phyloP scores from a whole-genome alignment of 2,113 vertebrate genomes.

The Eurypyga helias region DNA sequence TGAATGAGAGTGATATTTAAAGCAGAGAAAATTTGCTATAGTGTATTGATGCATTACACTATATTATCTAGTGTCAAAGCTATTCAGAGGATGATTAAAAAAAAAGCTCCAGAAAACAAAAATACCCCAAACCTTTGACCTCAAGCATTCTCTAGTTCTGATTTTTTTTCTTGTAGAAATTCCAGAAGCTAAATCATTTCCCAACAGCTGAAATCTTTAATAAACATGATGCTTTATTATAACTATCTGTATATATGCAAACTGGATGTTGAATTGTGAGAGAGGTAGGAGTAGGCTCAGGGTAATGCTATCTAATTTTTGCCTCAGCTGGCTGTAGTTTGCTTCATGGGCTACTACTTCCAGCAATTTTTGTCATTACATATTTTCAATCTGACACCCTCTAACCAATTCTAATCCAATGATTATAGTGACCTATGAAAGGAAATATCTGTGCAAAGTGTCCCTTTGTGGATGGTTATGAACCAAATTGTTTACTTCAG shows the following conservation, averaged over 20 bases:
- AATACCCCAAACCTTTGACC: slow-evolving; percentile 3
- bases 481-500: slow-evolving; percentile 45
- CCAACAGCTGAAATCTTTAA: neutral
- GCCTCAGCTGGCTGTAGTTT: neutral
- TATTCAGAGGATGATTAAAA: slow-evolving; percentile 1
- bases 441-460: slow-evolving; percentile 10
- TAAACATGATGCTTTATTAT: neutral
- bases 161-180: neutral
- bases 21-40: slow-evolving; percentile 36
- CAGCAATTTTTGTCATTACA: neutral
- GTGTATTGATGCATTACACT: neutral
- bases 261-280: neutral
- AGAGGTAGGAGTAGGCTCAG: neutral
- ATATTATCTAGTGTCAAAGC: slow-evolving; percentile 6
- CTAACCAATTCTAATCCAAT: neutral
- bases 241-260: neutral
- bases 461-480: neutral
- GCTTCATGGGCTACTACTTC: neutral
- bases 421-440: neutral
- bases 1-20: slow-evolving; percentile 68
- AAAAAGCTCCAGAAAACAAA: neutral
- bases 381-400: neutral
- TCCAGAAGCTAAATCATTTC: neutral
- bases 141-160: neutral
- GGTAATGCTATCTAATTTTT: neutral